Conservation (phyloP, 2,113 vertebrate genomes). For the Xerus inauris region DNA sequence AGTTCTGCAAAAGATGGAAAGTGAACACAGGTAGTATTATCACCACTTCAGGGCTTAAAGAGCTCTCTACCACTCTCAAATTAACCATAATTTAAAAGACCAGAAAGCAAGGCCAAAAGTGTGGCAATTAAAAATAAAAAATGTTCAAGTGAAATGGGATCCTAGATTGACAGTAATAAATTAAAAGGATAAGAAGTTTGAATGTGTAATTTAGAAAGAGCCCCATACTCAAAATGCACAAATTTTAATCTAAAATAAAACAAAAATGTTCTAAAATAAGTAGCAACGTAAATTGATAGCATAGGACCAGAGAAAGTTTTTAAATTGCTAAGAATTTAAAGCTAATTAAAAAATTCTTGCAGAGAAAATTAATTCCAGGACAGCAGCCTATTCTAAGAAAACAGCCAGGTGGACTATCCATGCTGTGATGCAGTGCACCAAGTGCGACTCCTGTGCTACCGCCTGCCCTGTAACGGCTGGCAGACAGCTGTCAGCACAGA, state of each 20-base stretch:
- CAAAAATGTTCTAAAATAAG: neutral
- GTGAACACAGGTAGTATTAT: neutral
- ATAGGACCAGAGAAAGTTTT: neutral
- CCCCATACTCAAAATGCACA: neutral
- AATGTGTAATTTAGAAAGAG: neutral
- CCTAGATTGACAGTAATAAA: neutral
- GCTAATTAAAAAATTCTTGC: constrained; percentile 17
- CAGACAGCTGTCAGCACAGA: neutral
- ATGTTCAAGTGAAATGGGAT: neutral
- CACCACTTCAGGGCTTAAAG: neutral
- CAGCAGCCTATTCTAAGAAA: neutral
- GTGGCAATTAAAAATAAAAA: neutral
- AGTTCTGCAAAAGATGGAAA: neutral
- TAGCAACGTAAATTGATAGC: neutral
- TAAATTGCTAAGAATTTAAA: neutral
- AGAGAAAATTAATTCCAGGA: constrained; percentile 9
- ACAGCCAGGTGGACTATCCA: neutral
- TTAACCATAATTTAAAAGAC: neutral
- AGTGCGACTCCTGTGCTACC: neutral
- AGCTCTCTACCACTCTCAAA: neutral
- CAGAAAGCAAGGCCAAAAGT: neutral
- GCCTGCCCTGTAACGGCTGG: neutral
- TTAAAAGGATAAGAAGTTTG: neutral
- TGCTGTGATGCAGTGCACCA: neutral
- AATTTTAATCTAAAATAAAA: constrained; percentile 14